Percentiles rank a stretch among this genome's conserved stretches.
These are phyloP conservation scores for Cepaea nemoralis DNA, from an alignment of 1,140 invertebrate genomes.

Conservation along the genomic window DNA sequence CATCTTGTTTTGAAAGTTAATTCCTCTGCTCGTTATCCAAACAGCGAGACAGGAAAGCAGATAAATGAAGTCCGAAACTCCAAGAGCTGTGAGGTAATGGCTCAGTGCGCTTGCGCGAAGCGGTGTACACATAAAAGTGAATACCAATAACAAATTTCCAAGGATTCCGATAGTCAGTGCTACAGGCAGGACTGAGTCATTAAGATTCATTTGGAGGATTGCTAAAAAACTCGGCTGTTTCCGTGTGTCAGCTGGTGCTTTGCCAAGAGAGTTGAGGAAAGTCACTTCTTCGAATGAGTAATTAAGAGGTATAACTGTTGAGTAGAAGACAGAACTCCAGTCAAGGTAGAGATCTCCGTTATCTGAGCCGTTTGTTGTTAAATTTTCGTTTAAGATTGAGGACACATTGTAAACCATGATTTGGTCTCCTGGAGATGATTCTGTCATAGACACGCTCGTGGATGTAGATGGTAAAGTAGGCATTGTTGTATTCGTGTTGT, in stretches of 20 bases:
- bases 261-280: not conserved
- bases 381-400: not conserved
- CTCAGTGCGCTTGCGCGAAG: conserved; percentile 40
- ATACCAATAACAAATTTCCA: conserved; percentile 39
- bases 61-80: conserved; percentile 45
- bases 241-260: not conserved
- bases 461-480: too few species aligned
- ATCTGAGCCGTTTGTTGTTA: not conserved
- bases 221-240: not conserved
- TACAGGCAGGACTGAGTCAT: conserved; percentile 39
- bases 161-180: conserved; percentile 41
- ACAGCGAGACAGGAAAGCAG: conserved; percentile 38
- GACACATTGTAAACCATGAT: conserved; percentile 25
- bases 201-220: not conserved
- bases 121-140: conserved; percentile 43
- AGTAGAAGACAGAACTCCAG: not conserved
- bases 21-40: conserved; percentile 42
- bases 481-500: too few species aligned
- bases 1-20: conserved; percentile 45
- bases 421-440: not conserved
- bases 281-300: conserved; percentile 5
- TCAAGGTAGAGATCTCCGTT: not conserved
- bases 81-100: conserved; percentile 50
- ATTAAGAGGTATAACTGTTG: not conserved
- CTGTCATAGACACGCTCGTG: not conserved